Evolutionary conservation across 2,888 invertebrate species (phyloP).

Genomic region (Nemotelus pantherinus): DNA sequence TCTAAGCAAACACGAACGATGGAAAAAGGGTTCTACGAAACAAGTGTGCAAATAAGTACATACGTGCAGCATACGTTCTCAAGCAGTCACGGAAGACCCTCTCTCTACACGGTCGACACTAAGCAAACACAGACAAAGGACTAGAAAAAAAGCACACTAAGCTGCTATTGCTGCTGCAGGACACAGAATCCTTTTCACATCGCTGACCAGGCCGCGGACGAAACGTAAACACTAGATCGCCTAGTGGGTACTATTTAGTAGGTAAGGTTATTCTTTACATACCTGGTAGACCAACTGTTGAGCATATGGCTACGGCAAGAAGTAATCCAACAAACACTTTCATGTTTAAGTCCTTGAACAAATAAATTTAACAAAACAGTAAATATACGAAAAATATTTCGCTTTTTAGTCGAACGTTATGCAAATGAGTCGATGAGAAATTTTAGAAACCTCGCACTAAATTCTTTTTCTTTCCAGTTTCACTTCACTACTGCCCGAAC

Average conservation of each 20-base stretch:
- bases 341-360: slow-evolving; percentile 54
- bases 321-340: slow-evolving; percentile 59
- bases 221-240: slow-evolving; percentile 48
- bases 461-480: background rate
- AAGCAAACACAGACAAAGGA: slow-evolving; percentile 29
- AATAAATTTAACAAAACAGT: background rate
- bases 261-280: slow-evolving; percentile 31
- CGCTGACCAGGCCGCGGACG: slow-evolving; percentile 24
- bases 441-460: background rate
- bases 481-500: background rate
- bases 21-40: background rate
- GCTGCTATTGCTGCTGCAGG: slow-evolving; percentile 45
- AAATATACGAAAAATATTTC: background rate
- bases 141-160: slow-evolving; percentile 27
- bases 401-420: background rate
- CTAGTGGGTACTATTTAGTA: background rate
- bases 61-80: too few species aligned
- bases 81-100: background rate
- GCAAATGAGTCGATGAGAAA: too few species aligned
- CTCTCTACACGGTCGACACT: background rate
- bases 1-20: slow-evolving; percentile 24
- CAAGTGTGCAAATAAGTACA: too few species aligned
- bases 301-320: slow-evolving; percentile 58
- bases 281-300: slow-evolving; percentile 61
- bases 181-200: background rate